phyloP scores from a whole-genome alignment of 2,888 invertebrate genomes.

The Anticlea derivata region DNA sequence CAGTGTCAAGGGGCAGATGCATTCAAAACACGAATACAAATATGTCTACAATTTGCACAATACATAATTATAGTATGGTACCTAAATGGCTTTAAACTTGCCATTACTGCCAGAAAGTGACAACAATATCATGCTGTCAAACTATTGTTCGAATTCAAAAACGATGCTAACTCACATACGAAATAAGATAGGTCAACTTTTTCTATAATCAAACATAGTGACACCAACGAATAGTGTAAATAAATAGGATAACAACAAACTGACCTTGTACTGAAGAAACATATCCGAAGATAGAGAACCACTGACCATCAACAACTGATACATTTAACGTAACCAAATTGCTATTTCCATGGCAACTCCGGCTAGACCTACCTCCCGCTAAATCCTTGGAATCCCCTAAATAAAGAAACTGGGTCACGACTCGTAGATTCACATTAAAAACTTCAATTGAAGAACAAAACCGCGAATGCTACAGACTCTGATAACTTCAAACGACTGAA shows the following conservation, averaged over 20 bases:
- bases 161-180: too few species aligned
- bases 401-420: constrained; percentile 73
- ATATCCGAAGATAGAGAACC: constrained; percentile 11
- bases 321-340: constrained; percentile 1
- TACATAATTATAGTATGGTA: neutral
- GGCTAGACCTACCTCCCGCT: constrained; percentile 56
- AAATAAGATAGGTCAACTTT: too few species aligned
- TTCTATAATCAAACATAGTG: too few species aligned
- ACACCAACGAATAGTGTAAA: neutral
- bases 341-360: constrained; percentile 23
- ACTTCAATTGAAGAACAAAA: constrained; percentile 45
- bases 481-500: constrained; percentile 53
- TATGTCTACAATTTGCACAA: constrained; percentile 1
- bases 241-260: constrained; percentile 9
- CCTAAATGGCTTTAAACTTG: too few species aligned
- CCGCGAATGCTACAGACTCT: constrained; percentile 34
- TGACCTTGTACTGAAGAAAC: constrained; percentile 26
- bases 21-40: neutral
- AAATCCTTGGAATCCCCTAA: constrained; percentile 56
- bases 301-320: constrained; percentile 10
- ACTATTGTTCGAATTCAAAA: neutral
- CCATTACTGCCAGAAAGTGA: too few species aligned
- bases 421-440: constrained; percentile 46
- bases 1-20: constrained; percentile 24
- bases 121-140: too few species aligned